Base-by-base conservation (phyloP, 2,113 vertebrate species). In the Cyprinodon variegatus region DNA sequence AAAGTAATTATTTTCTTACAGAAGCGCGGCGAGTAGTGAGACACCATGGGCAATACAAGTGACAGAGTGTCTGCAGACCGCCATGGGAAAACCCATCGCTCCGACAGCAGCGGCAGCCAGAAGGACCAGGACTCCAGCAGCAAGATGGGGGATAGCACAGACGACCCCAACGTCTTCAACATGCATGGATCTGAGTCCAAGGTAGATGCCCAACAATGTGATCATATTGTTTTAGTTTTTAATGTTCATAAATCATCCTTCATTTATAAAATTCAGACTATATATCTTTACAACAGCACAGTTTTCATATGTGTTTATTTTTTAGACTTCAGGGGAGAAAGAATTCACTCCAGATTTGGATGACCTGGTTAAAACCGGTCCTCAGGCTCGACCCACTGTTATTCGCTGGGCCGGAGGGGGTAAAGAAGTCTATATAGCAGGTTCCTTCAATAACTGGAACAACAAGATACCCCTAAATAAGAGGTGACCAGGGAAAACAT, bases 361-460 rank as follows among this genome's bases (percentile, higher is more conserved):
- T 29, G 96, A 98, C 69, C 91, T 96, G 40, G 94, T 95, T 70
- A 98, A 97, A 80, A 95, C 95, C 0, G 80, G 93, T 4, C 95
- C 96, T 45, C 97, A 98, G 78, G 96, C 97, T 81, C 96, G 96
- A 64, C 97, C 98, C 37, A 99, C 98, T 1, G 98, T 99, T 61
- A 99, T 99, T 83, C 97, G 98, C 76, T 99, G 98, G 98, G 95
- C 95, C 0, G 97, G 98, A 75, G 97, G 97, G 53, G 98, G 98
- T 29, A 98, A 96, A 85, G 98, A 99, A 67, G 96, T 99, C 83
- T 98, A 96, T 89, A 98, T 99, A 71, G 95, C 97, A 0, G 98
- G 98, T 15, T 99, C 98, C 50, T 99, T 99, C 91, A 98, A 99
- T 90, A 98, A 96, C 89, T 99, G 98, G 98, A 96, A 90, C 88